Evolutionary conservation across 2,797 vertebrate species (phyloP), one percentile per base, ranked within the genome.

Genomic region (Borostomias antarcticus): DNA sequence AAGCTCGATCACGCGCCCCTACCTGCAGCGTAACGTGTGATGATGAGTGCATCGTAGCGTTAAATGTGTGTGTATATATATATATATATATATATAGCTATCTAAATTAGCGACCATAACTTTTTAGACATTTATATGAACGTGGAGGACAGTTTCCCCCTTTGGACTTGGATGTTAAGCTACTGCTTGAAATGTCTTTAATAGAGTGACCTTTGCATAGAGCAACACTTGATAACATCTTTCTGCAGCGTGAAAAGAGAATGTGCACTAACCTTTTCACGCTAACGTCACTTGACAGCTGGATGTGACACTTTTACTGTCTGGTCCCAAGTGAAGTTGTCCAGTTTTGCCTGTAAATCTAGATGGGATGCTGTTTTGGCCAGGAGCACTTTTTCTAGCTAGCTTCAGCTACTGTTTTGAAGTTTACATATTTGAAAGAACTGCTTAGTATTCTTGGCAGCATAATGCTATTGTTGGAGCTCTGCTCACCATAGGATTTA

Each of bases 181-280:
- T 15, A 45, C 40, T 45, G 40, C 47, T 50, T 21, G 72, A 66
- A 45, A 19, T 77, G 67, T 65, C 30, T 62, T 43, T 17, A 37
- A 21, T 33, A 58, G 33, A 33, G 28, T 79, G 76, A 79, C 77
- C 69, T 78, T 81, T 82, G 57, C 62, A 13, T 30, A 17, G 54
- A 58, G 66, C 66, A 66, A 45, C 68, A 74, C 65, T 76, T 73
- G 67, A 72, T 80, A 64, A 73, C 63, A 54, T 25, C 60, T 65
- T 78, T 72, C 75, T 53, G 45, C 52, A 51, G 58, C 1, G n/a
- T 66, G 67, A 73, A 64, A 48, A 48, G 56, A 68, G 29, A 69
- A 62, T 65, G 48, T 66, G 61, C 70, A 68, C 53, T 80, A 71
- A 79, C 70, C 52, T 80, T 84, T 81, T 77, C 62, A 63, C 70